Evolutionary conservation across 2,113 vertebrate species (phyloP).

Genomic region (Garra rufa): DNA sequence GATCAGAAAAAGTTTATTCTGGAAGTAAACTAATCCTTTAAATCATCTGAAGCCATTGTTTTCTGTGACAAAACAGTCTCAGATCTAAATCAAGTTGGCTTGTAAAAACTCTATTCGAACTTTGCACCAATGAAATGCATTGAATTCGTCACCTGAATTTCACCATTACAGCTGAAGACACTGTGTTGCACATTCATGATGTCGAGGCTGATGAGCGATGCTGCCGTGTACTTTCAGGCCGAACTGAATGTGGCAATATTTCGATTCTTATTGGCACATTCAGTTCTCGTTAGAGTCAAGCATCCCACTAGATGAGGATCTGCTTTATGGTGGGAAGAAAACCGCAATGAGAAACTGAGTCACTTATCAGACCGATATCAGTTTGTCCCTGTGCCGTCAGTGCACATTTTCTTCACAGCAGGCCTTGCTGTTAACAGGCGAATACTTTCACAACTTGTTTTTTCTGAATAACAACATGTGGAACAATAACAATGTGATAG

Average conservation of each 20-base stretch:
- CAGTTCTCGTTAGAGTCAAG: constrained; percentile 9
- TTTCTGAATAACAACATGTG: constrained; percentile 5
- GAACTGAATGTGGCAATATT: constrained; percentile 23
- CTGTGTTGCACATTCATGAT: background rate
- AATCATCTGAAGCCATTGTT: background rate
- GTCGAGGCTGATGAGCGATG: background rate
- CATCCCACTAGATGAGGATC: constrained; percentile 16
- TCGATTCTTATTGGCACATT: constrained; percentile 20
- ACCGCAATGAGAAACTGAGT: constrained; percentile 1
- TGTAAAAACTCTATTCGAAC: background rate
- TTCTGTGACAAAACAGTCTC: too few relatives aligned
- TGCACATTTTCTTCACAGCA: constrained; percentile 19
- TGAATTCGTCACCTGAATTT: background rate
- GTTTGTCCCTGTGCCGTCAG: constrained; percentile 18
- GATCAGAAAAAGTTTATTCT: too few relatives aligned
- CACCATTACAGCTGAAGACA: too few relatives aligned
- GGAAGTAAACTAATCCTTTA: too few relatives aligned
- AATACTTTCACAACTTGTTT: background rate
- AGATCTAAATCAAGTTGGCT: background rate
- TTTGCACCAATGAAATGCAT: background rate
- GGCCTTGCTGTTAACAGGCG: background rate
- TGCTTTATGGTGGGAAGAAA: constrained; percentile 15
- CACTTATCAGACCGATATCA: constrained; percentile 8
- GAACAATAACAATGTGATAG: constrained; percentile 6
- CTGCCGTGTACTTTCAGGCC: background rate